Conservation (phyloP, 2,797 vertebrate species). For the Lagodon rhomboides region DNA sequence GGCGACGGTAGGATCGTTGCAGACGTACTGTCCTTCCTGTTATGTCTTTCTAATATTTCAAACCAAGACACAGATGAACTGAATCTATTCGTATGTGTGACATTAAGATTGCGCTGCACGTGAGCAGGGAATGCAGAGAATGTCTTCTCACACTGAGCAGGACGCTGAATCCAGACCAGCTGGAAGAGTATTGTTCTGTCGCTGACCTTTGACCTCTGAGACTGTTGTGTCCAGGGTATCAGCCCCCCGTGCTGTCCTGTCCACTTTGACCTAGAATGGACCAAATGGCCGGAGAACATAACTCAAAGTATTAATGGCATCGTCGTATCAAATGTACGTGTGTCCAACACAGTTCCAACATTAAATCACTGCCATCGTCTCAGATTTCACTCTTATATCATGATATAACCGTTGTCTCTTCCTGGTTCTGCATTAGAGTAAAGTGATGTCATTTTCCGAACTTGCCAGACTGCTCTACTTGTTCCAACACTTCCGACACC, state of each 20-base stretch:
- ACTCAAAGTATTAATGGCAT: not conserved
- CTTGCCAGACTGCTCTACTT: too few relatives aligned
- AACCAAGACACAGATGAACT: not conserved
- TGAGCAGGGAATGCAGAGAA: not conserved
- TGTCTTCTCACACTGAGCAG: not conserved
- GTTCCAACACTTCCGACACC: too few relatives aligned
- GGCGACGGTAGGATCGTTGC: not conserved
- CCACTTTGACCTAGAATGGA: constrained; percentile 34
- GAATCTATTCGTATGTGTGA: not conserved
- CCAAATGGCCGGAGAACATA: not conserved
- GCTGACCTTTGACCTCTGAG: constrained; percentile 53
- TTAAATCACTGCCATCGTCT: not conserved
- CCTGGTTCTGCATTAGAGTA: too few relatives aligned
- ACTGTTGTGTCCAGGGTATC: not conserved
- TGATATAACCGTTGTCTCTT: not conserved
- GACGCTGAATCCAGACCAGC: constrained; percentile 9
- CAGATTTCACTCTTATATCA: too few relatives aligned
- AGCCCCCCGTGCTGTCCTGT: not conserved
- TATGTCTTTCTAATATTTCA: not conserved
- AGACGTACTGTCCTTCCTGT: not conserved
- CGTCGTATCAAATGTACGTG: not conserved
- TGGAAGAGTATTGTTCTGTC: constrained; percentile 8
- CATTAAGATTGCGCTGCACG: not conserved
- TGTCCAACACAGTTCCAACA: not conserved
- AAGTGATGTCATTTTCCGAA: too few relatives aligned